Evolutionary conservation across 2,888 invertebrate species (phyloP), one percentile per base, ranked within the genome.

Genomic region (Mythimna pallens): DNA sequence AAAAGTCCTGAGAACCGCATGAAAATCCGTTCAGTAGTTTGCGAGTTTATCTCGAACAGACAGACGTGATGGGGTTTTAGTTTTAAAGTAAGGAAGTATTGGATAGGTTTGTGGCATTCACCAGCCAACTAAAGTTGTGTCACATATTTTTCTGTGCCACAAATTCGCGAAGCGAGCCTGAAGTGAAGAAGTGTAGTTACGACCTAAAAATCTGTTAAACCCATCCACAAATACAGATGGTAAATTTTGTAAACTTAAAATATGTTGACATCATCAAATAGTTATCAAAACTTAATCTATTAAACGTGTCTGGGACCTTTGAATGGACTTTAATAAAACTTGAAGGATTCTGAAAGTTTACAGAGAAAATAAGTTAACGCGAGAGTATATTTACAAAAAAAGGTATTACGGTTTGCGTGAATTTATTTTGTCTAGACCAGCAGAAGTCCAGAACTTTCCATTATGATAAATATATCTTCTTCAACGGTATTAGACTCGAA

Each of bases 381-480:
- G 40, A 67, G 57, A 69, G 52, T 57, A 55, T 66, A 69, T 70
- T 69, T 64, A 52, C 67, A 67, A 76, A 78, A 25, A 78, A 82
- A 58, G 57, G 30, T 76, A 63, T 59, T 52, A 73, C 55, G 54
- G 59, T 70, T 72, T 54, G 47, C 65, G 36, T 67, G 64, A 80
- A 83, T 68, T 68, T 72, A 76, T 82, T 70, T 69, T 76, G 70
- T 76, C 64, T 82, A 82, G 76, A 82, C 69, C 65, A 72, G 78
- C 36, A 73, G 22, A 67, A 78, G 34, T 69, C 20, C 22, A 73
- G 34, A 70, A 78, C 30, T 61, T 76, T 78, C 58, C 58, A 82
- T 82, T 80, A 77, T 71, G 65, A 69, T 74, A 73, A 73, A 80
- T 59, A 76, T 62, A 69, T 81, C 65, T 62, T 65, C 65, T 72